phyloP scores from a whole-genome alignment of 2,888 invertebrate species.

The Phoenoteleia sp. region DNA sequence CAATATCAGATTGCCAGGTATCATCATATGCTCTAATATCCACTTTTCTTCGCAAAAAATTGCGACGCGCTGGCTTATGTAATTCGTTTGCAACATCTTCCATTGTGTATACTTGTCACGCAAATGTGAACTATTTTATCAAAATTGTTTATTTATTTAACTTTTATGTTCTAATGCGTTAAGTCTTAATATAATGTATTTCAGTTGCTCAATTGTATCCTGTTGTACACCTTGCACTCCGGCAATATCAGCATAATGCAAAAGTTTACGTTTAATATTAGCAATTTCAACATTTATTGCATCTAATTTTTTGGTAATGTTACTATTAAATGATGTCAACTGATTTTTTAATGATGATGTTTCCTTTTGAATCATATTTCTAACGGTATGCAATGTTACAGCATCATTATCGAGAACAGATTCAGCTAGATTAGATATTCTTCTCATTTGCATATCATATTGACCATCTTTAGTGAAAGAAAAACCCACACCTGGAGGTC shows the following conservation, averaged over 20 bases:
- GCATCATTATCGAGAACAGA: not conserved
- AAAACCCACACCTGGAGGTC: not conserved
- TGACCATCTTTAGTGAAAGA: not conserved
- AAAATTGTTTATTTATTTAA: too few relatives aligned
- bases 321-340: too few relatives aligned
- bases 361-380: not conserved
- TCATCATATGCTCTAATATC: slow-evolving; percentile 84
- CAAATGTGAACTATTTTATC: too few relatives aligned
- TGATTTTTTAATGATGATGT: not conserved
- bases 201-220: too few relatives aligned
- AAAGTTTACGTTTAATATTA: too few relatives aligned
- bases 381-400: not conserved
- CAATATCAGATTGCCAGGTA: slow-evolving; percentile 86
- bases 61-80: slow-evolving; percentile 82
- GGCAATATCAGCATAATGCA: too few relatives aligned
- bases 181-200: too few relatives aligned
- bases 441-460: not conserved
- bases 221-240: too few relatives aligned
- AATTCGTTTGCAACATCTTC: slow-evolving; percentile 79
- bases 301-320: not conserved
- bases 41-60: slow-evolving; percentile 81
- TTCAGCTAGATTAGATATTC: not conserved
- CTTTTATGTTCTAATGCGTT: too few relatives aligned
- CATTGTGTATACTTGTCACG: slow-evolving; percentile 28
- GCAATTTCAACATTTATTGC: too few relatives aligned